Conservation (phyloP, 2,797 vertebrate genomes). For the Hybognathus amarus region DNA sequence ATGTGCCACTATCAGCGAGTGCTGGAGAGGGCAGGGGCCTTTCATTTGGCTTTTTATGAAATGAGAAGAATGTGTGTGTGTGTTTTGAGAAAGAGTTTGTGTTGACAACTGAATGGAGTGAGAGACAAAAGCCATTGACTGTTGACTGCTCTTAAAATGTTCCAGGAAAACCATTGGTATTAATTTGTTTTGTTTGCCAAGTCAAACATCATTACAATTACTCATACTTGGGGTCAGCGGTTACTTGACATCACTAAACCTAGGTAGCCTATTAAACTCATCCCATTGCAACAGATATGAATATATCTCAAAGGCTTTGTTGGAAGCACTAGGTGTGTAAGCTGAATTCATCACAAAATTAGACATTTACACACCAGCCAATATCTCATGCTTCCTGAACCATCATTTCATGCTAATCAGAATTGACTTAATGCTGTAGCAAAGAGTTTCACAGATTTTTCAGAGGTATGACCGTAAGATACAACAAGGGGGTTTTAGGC, state of each 20-base stretch:
- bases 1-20: conserved; percentile 74
- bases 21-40: conserved; percentile 62
- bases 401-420: conserved; percentile 19
- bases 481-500: background rate
- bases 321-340: background rate
- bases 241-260: background rate
- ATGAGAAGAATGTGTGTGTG: conserved; percentile 42
- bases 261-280: background rate
- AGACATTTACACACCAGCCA: conserved; percentile 4
- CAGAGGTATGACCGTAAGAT: background rate
- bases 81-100: conserved; percentile 33
- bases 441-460: background rate
- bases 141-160: conserved; percentile 27
- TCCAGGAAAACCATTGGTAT: conserved; percentile 17
- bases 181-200: conserved; percentile 9
- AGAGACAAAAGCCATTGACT: conserved; percentile 14
- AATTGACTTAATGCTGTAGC: background rate
- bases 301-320: background rate
- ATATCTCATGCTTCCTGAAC: conserved; percentile 7
- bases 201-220: background rate
- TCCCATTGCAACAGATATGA: background rate
- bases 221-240: background rate
- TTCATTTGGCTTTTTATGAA: conserved; percentile 66
- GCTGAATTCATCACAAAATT: conserved; percentile 2
- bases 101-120: conserved; percentile 3